Base-by-base conservation (phyloP, 1,140 invertebrate species). In the Gryllus bimaculatus region DNA sequence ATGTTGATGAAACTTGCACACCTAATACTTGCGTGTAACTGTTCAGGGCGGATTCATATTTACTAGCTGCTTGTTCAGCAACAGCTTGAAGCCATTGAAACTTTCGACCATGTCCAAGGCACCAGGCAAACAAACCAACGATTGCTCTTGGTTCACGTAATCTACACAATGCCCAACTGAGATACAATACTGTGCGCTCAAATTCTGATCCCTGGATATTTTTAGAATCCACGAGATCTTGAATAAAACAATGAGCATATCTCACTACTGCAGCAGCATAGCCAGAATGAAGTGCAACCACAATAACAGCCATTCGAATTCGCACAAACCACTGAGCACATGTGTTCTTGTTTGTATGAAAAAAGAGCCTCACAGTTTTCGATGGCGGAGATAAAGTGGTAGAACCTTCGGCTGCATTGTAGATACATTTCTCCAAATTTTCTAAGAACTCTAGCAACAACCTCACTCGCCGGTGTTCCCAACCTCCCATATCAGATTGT, bases 281-380 rank as follows among this genome's bases (percentile, higher is more conserved):
- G 15, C 94, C 95, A 47, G 90, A 89, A 83, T 97, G 93, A 39
- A 96, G 85, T 48, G 95, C 93, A 0, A 98, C 92, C 54, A 93
- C 90, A 79, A 97, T 90, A 0, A 97, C 87, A 8, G 93, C 93
- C 13, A 93, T 88, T 48, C 97, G 88, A 73, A 98, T 94, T 79
- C 97, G 90, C 81, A 91, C 92, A 79, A 98, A 86, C 97, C 98
- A 99, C 84, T 98, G 97, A 47, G 90, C 90, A 84, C 98, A 99
- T 0, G 96, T 98, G 18, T 91, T 90, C 83, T 93, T 92, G 85
- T 99, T 99, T 0, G 96, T 95, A 76, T 93, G 91, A 83, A 99
- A 99, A 85, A 99, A 99, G 6, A 93, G 93, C 78, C 93, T 89
- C 0, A 97, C 95, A 48, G 92, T 89, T 85, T 98, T 98, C 8